These are phyloP conservation scores for Phrynocephalus forsythii DNA, from an alignment of 2,797 vertebrate genomes.

Conservation along the genomic window DNA sequence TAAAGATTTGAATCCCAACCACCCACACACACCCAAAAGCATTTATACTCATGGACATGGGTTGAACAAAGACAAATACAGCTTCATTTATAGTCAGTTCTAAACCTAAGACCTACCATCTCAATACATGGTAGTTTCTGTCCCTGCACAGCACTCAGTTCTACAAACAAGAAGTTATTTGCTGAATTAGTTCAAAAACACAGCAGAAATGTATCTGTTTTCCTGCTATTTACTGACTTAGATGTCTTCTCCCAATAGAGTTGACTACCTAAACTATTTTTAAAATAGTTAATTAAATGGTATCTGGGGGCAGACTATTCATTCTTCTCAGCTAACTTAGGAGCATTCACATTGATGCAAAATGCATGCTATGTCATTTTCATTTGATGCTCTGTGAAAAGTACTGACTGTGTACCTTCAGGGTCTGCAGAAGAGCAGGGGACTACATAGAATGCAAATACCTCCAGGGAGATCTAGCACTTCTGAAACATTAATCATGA, in stretches of 20 bases:
- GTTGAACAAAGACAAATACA: not conserved
- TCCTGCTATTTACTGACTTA: not conserved
- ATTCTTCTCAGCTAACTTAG: not conserved
- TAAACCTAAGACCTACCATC: not conserved
- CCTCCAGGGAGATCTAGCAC: conserved; percentile 29
- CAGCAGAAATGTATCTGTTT: conserved; percentile 10
- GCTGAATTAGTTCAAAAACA: conserved; percentile 1
- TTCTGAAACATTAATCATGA: conserved; percentile 45
- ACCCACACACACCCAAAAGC: not conserved
- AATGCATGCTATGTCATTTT: not conserved
- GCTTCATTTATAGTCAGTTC: not conserved
- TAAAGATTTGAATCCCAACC: conserved; percentile 5
- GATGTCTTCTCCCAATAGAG: not conserved
- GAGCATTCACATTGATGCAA: not conserved
- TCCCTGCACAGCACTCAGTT: not conserved
- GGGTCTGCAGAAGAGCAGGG: not conserved
- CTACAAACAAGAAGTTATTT: conserved; percentile 1
- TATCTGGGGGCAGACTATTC: not conserved
- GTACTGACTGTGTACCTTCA: conserved; percentile 14
- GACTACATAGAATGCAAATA: fast-evolving
- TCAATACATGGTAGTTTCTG: not conserved
- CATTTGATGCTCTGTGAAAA: conserved; percentile 13
- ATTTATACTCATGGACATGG: not conserved
- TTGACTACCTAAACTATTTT: conserved; percentile 8
- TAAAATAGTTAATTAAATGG: not conserved